A percentile compares a stretch with the other conserved stretches of the same genome.
Conservation (phyloP, 1,140 invertebrate species). For the Drosophila lini region DNA sequence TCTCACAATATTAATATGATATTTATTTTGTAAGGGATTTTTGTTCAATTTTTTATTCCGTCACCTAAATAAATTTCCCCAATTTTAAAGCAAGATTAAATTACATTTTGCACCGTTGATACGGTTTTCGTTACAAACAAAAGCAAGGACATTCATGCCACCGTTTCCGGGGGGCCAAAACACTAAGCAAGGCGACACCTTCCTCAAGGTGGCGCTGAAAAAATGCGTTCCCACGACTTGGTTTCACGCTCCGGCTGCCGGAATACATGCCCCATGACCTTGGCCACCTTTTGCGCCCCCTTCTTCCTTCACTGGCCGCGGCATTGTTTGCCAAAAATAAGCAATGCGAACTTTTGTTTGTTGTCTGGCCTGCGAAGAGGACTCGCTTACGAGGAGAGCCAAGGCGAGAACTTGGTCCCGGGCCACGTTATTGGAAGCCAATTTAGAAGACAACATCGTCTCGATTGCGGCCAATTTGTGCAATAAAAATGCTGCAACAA, state of each 20-base stretch:
- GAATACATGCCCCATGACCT: constrained; percentile 28
- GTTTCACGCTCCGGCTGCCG: constrained; percentile 21
- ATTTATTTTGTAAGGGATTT: too few species aligned
- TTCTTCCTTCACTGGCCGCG: constrained; percentile 6
- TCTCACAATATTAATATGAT: not conserved
- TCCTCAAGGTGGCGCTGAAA: constrained; percentile 8
- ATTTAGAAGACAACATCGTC: constrained; percentile 55
- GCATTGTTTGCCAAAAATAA: constrained; percentile 39
- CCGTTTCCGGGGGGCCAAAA: not conserved
- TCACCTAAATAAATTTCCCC: not conserved
- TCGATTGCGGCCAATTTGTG: constrained; percentile 61
- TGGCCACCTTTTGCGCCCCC: constrained; percentile 29
- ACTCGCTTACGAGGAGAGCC: constrained; percentile 7
- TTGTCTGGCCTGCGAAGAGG: constrained; percentile 12
- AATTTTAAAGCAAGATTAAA: constrained; percentile 4
- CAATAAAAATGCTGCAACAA: constrained; percentile 51
- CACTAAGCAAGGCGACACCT: constrained; percentile 8
- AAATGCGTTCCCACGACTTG: constrained; percentile 36
- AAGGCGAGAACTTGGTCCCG: constrained; percentile 9
- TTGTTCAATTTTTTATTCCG: not conserved
- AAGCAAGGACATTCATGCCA: not conserved
- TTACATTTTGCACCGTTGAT: constrained; percentile 2
- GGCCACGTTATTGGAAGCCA: constrained; percentile 60
- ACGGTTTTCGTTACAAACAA: not conserved
- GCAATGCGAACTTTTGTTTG: constrained; percentile 45